phyloP scores from a whole-genome alignment of 2,113 vertebrate genomes.

The Sarotherodon lohbergeri region DNA sequence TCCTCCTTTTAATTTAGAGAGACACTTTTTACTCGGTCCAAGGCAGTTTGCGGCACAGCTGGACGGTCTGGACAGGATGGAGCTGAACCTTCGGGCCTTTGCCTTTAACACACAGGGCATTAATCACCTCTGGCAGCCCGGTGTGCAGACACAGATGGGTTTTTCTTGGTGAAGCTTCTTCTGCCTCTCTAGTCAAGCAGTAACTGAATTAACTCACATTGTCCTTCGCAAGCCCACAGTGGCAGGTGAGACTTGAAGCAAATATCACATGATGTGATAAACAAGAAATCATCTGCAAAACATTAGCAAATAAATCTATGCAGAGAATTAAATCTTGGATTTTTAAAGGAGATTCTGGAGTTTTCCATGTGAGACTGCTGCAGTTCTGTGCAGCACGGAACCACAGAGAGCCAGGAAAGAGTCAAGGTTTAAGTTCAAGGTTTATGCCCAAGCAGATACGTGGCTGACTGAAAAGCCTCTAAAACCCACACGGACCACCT shows the following conservation, averaged over 20 bases:
- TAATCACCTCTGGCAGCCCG: constrained; percentile 26
- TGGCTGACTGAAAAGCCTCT: neutral
- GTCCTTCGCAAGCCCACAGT: neutral
- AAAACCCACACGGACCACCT: neutral
- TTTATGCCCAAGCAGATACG: neutral
- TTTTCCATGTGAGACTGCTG: neutral
- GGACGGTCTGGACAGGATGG: neutral
- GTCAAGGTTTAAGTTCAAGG: neutral
- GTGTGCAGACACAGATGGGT: neutral
- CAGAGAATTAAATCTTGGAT: neutral
- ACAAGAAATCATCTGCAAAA: neutral
- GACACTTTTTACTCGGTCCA: neutral
- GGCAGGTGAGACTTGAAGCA: neutral
- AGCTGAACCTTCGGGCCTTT: neutral
- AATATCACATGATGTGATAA: neutral
- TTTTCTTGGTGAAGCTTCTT: neutral
- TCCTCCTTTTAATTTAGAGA: neutral
- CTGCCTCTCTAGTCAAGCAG: neutral
- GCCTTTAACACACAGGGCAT: neutral
- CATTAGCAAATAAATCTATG: neutral
- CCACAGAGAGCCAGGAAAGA: neutral
- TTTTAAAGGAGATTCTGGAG: neutral
- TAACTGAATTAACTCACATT: neutral
- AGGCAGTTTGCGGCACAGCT: constrained; percentile 34
- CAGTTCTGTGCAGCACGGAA: neutral